Percentiles rank a stretch among this genome's conserved stretches.
These are phyloP conservation scores for Porites evermanni DNA, from an alignment of 92 coral and sea anemone genomes.

Conservation along the genomic window DNA sequence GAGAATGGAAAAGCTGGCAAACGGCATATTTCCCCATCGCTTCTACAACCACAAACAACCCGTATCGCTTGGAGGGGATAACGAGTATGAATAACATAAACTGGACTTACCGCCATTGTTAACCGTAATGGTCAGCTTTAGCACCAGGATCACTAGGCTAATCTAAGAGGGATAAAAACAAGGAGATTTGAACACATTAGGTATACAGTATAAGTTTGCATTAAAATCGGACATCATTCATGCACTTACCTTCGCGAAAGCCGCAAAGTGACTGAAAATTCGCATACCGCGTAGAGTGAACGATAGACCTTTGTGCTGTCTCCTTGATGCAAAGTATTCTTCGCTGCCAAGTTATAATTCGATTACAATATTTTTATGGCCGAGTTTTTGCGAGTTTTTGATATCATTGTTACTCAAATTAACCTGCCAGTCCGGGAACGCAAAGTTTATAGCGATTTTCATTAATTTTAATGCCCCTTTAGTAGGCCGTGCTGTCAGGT, in stretches of 20 bases:
- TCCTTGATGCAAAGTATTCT: neutral
- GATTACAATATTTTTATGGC: neutral
- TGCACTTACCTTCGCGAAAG: constrained; percentile 19
- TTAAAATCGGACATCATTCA: neutral
- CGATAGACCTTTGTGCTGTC: neutral
- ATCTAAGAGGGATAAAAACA: constrained; percentile 11
- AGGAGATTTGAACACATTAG: neutral
- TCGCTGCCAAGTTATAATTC: no score
- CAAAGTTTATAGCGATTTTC: constrained; percentile 70
- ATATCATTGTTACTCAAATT: constrained; percentile 36
- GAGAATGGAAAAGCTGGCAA: neutral
- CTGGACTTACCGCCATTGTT: constrained; percentile 35
- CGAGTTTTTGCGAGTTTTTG: neutral
- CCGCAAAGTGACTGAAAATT: constrained; percentile 3
- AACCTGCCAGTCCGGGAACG: constrained; percentile 48
- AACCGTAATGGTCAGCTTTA: constrained; percentile 36
- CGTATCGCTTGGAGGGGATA: constrained; percentile 8
- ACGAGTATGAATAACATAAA: neutral
- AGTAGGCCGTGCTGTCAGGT: constrained; percentile 50
- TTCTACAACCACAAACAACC: constrained; percentile 27
- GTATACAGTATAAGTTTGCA: neutral
- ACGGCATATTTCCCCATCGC: neutral
- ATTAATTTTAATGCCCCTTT: constrained; percentile 85
- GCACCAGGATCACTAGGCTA: constrained; percentile 39
- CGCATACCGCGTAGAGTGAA: neutral